Evolutionary conservation across 2,888 invertebrate genomes (phyloP).

Genomic region (Xanthia togata): DNA sequence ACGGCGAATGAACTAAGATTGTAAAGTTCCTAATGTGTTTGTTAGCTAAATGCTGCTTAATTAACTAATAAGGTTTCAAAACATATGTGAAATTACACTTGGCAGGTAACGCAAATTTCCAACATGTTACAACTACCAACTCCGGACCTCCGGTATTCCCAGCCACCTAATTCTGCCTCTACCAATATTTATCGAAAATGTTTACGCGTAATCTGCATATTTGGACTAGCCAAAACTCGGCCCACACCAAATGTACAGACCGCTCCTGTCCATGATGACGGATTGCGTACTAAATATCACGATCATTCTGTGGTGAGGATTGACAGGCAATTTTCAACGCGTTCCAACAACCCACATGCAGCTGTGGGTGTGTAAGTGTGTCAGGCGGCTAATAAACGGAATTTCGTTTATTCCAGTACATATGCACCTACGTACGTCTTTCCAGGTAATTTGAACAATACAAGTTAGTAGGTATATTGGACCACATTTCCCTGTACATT

Average conservation of each 20-base stretch:
- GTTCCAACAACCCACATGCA: slow-evolving; percentile 2
- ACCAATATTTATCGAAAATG: slow-evolving; percentile 49
- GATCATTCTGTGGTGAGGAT: slow-evolving; percentile 20
- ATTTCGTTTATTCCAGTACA: neutral
- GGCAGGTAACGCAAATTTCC: neutral
- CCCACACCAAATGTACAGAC: slow-evolving; percentile 1
- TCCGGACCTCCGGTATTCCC: neutral
- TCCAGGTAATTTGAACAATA: neutral
- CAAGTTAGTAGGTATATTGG: neutral
- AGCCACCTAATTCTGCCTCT: slow-evolving; percentile 19
- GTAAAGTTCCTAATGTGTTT: neutral
- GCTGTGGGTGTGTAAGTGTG: neutral
- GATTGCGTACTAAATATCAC: slow-evolving; percentile 33
- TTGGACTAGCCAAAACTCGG: slow-evolving; percentile 17
- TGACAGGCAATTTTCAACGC: slow-evolving; percentile 22
- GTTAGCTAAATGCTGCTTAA: neutral
- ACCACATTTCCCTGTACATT: neutral
- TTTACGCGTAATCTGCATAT: slow-evolving; percentile 47
- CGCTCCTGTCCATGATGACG: slow-evolving; percentile 16
- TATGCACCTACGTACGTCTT: neutral
- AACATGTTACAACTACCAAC: slow-evolving; percentile 6
- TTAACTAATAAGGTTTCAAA: neutral
- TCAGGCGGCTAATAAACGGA: neutral
- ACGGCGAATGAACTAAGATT: neutral
- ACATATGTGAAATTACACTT: neutral